These are phyloP conservation scores for Strix uralensis DNA, from an alignment of 2,113 vertebrate genomes.

Conservation along the genomic window DNA sequence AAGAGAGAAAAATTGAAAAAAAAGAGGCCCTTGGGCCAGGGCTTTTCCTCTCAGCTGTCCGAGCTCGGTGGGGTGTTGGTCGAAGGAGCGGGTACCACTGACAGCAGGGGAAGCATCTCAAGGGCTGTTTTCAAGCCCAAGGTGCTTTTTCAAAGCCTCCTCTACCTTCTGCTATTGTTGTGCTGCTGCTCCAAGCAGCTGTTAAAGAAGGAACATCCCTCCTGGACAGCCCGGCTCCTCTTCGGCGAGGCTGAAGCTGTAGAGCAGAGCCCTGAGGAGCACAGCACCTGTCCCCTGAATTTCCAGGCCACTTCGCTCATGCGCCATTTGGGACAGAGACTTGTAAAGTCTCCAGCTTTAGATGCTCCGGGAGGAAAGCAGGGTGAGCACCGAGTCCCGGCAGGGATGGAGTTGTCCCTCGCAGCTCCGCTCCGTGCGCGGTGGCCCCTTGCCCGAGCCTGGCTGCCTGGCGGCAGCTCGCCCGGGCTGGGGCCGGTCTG, in stretches of 20 bases:
- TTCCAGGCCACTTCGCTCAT: not conserved
- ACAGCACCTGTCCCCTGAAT: not conserved
- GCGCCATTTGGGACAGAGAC: rapidly evolving
- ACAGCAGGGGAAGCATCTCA: not conserved
- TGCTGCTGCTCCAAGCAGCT: not conserved
- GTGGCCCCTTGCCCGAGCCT: not conserved
- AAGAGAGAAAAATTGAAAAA: not conserved
- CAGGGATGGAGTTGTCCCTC: not conserved
- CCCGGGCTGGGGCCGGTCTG: not conserved
- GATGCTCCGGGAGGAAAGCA: not conserved
- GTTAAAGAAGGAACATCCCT: not conserved
- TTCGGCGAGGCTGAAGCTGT: not conserved
- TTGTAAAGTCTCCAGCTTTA: not conserved
- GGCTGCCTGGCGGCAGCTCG: not conserved
- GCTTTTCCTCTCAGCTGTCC: not conserved
- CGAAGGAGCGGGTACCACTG: not conserved
- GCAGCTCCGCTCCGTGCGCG: not conserved
- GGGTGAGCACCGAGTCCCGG: rapidly evolving
- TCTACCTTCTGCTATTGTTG: not conserved
- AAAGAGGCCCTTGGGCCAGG: rapidly evolving
- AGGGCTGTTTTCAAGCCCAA: not conserved
- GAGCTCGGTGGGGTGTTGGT: rapidly evolving
- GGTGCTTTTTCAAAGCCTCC: not conserved
- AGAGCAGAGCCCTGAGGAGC: not conserved
- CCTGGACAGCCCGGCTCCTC: not conserved